Conservation (phyloP, 2,797 vertebrate genomes). For the Balearica regulorum region DNA sequence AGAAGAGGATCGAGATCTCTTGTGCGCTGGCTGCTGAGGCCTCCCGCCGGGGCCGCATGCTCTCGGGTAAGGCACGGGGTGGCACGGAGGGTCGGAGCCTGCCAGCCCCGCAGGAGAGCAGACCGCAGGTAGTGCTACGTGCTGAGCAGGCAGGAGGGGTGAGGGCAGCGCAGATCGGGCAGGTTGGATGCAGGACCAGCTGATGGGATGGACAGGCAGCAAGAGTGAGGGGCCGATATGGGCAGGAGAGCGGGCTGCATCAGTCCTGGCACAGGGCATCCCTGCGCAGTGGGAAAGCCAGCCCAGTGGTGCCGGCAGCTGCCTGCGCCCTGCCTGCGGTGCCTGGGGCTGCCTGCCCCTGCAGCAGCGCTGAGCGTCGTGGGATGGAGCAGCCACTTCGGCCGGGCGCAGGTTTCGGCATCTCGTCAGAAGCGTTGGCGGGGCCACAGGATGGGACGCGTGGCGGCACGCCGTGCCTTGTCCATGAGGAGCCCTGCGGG, state of each 20-base stretch:
- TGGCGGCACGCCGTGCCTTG: neutral
- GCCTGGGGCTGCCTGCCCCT: neutral
- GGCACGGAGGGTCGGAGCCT: fast-evolving
- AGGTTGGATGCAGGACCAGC: neutral
- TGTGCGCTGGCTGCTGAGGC: constrained; percentile 94
- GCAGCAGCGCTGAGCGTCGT: fast-evolving
- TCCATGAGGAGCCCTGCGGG: constrained; percentile 17
- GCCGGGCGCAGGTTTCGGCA: neutral
- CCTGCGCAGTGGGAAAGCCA: neutral
- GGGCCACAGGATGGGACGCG: neutral
- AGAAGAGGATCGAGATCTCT: constrained; percentile 96
- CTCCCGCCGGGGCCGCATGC: constrained; percentile 90
- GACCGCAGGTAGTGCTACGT: fast-evolving
- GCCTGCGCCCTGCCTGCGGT: fast-evolving
- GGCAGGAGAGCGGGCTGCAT: neutral
- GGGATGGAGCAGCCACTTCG: neutral
- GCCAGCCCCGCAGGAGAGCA: fast-evolving
- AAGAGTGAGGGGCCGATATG: fast-evolving
- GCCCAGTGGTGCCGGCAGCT: neutral
- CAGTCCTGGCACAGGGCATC: neutral
- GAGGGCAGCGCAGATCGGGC: neutral
- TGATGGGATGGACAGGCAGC: neutral
- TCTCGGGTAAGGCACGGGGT: constrained; percentile 83
- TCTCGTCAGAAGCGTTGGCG: fast-evolving
- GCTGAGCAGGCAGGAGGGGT: neutral